Base-by-base conservation (phyloP, 2,113 vertebrate species). In the Callopanchax toddi region DNA sequence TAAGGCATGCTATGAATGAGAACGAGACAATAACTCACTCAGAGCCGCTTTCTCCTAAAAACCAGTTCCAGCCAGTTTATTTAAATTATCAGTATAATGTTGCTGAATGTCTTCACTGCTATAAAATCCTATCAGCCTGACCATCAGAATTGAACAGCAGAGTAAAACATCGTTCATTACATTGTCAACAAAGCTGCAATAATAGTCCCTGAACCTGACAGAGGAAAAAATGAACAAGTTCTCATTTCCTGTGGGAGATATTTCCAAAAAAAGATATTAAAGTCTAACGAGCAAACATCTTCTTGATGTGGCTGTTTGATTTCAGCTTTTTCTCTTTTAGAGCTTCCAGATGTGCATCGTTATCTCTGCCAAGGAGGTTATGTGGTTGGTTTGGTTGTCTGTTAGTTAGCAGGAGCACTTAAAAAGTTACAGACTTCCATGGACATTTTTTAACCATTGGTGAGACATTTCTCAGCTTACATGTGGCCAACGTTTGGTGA, bases 71-170 rank as follows among this genome's bases (percentile, higher is more conserved):
- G 54, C 21, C 64, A 43, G 68, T 73, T 79, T 60, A 53, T 65
- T 67, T n/a, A n/a, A 0, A 54, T 55, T 72, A 80, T 83, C 78
- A 69, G 73, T 63, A 80, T 83, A 82, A 82, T 21, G 36, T 9
- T 56, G 70, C 60, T 8, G 66, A 56, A 23, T 34, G 3, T 53
- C 39, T 59, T 63, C 62, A 49, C 56, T 56, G 64, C 63, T 68
- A 67, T 55, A 67, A 78, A 75, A 73, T 76, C 79, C 71, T 74
- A 83, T 86, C 78, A 73, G 67, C 53, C 50, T 66, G 58, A 72
- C 75, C 73, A 82, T 85, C 82, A 63, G 61, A 65, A 58, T 70
- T 76, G 17, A 70, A 34, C 63, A 67, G 61, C 67, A 60, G 78
- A 85, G 76, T 76, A 69, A 73, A 54, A 64, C 79, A 53, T 68